A percentile compares a stretch with the other conserved stretches of the same genome.
Evolutionary conservation across 2,888 invertebrate genomes (phyloP).

Genomic region (Pyrrhia umbra): DNA sequence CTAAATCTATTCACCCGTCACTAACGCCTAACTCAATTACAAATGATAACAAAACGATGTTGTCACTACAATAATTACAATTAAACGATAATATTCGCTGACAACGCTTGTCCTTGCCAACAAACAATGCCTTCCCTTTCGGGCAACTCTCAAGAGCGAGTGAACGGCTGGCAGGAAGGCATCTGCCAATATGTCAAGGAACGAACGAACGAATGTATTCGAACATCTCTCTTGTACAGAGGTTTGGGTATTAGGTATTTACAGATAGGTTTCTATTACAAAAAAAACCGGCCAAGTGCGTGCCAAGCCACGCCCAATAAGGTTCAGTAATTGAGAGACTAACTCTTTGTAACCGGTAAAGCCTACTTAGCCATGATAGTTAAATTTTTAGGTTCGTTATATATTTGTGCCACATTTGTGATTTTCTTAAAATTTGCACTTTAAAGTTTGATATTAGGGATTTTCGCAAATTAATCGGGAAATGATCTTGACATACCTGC

Average conservation of each 20-base stretch:
- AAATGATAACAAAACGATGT: slow-evolving; percentile 7
- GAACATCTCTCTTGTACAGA: background rate
- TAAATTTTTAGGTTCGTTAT: too few relatives aligned
- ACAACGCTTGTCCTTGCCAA: slow-evolving; percentile 54
- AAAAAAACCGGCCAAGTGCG: too few relatives aligned
- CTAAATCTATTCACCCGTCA: slow-evolving; percentile 5
- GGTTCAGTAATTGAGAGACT: too few relatives aligned
- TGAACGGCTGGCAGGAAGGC: slow-evolving; percentile 62
- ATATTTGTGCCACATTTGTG: too few relatives aligned
- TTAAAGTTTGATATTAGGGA: too few relatives aligned
- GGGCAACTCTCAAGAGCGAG: slow-evolving; percentile 58
- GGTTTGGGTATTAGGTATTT: slow-evolving; percentile 1
- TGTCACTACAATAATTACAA: slow-evolving; percentile 3
- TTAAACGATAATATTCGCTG: slow-evolving; percentile 32
- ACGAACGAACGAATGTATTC: background rate
- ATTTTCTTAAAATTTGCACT: too few relatives aligned
- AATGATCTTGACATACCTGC: too few relatives aligned
- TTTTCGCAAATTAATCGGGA: too few relatives aligned
- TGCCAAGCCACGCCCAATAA: too few relatives aligned
- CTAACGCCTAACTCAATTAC: slow-evolving; percentile 20
- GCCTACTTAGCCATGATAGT: too few relatives aligned
- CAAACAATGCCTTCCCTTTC: slow-evolving; percentile 55
- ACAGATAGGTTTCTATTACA: too few relatives aligned
- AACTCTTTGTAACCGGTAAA: too few relatives aligned
- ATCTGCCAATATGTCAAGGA: slow-evolving; percentile 70